These are phyloP conservation scores for Prosapia bicincta DNA, from an alignment of 2,888 invertebrate species.

Conservation along the genomic window DNA sequence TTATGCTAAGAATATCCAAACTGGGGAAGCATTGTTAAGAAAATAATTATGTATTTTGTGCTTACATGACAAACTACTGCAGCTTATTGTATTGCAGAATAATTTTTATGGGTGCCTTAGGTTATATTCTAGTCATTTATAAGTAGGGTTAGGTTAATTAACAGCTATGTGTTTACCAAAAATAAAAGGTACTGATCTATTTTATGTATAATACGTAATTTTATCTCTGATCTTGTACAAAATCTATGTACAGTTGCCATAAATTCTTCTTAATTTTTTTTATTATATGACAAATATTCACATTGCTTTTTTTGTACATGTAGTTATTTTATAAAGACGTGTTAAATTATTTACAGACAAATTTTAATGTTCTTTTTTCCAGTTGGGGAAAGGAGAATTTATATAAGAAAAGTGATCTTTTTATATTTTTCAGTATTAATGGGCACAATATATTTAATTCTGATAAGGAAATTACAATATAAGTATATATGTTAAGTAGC, in stretches of 20 bases:
- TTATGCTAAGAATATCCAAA: background rate
- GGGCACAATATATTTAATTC: no score
- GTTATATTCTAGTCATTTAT: conserved; percentile 1
- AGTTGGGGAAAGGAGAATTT: no score
- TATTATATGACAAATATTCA: background rate
- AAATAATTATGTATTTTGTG: background rate
- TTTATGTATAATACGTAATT: background rate
- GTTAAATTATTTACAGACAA: no score
- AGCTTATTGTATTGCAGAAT: background rate
- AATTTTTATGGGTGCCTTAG: background rate
- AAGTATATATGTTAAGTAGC: background rate
- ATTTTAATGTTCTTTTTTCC: no score
- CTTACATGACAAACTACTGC: background rate
- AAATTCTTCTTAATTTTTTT: background rate
- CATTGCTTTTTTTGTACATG: no score
- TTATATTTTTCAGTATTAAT: no score
- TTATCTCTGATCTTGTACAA: background rate
- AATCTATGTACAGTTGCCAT: background rate
- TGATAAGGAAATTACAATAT: no score
- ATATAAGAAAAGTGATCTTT: no score
- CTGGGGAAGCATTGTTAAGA: background rate
- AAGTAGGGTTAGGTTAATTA: background rate
- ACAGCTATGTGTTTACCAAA: background rate
- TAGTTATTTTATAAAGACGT: no score
- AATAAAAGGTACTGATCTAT: background rate